phyloP scores from a whole-genome alignment of 2,113 vertebrate species.

The Rynchops niger region DNA sequence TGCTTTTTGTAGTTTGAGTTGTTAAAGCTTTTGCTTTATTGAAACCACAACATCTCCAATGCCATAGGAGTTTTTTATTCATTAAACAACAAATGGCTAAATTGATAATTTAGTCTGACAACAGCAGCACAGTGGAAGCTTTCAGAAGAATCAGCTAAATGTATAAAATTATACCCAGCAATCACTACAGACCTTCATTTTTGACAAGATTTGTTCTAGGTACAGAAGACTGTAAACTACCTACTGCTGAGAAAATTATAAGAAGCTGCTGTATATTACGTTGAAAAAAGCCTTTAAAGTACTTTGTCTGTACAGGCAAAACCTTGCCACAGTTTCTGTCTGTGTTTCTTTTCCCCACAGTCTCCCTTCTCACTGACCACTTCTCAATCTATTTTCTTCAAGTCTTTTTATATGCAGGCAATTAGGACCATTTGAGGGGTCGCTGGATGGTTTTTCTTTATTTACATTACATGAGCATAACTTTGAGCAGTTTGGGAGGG shows the following conservation, averaged over 20 bases:
- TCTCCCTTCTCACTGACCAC: slow-evolving; percentile 24
- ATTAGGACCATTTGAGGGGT: slow-evolving; percentile 27
- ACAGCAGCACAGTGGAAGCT: slow-evolving; percentile 56
- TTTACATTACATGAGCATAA: slow-evolving; percentile 52
- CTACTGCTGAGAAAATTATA: slow-evolving; percentile 64
- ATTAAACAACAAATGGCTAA: slow-evolving; percentile 67
- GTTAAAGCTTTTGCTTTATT: slow-evolving; percentile 61
- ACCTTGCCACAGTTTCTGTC: background rate
- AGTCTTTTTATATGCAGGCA: background rate
- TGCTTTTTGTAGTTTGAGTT: slow-evolving; percentile 47
- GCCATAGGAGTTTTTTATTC: slow-evolving; percentile 66
- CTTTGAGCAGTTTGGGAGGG: background rate
- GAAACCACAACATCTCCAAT: slow-evolving; percentile 53
- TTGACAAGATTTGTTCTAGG: slow-evolving; percentile 67
- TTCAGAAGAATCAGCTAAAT: slow-evolving; percentile 70
- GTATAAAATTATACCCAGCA: slow-evolving; percentile 68
- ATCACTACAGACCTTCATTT: slow-evolving; percentile 66
- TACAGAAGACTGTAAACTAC: slow-evolving; percentile 62
- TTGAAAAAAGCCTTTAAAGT: slow-evolving; percentile 51
- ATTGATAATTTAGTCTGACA: slow-evolving; percentile 71
- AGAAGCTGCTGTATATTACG: slow-evolving; percentile 55
- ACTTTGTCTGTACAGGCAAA: slow-evolving; percentile 3
- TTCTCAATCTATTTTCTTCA: background rate
- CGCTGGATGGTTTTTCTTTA: slow-evolving; percentile 29
- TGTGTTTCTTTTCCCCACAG: background rate